Percentiles rank a stretch among this genome's conserved stretches.
phyloP scores from a whole-genome alignment of 2,888 invertebrate genomes.

The Muschampia plurimacula region DNA sequence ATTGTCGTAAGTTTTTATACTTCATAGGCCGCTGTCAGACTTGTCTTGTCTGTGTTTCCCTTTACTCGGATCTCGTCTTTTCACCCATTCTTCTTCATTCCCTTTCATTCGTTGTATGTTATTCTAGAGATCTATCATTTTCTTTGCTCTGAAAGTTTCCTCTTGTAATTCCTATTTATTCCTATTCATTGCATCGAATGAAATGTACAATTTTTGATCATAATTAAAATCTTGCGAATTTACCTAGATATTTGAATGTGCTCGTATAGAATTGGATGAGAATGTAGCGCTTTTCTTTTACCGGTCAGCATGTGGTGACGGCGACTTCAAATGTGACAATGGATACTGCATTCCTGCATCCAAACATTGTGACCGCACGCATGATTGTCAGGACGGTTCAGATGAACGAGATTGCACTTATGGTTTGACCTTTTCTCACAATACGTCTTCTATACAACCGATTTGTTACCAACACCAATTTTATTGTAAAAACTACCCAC shows the following conservation, averaged over 20 bases:
- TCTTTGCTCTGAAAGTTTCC: constrained; percentile 15
- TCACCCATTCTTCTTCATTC: constrained; percentile 30
- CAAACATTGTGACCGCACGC: constrained; percentile 83
- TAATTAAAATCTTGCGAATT: not conserved
- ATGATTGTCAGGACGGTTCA: constrained; percentile 86
- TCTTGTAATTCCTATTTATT: constrained; percentile 19
- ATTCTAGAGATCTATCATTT: constrained; percentile 21
- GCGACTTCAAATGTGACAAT: constrained; percentile 87
- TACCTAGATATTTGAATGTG: not conserved
- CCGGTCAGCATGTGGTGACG: constrained; percentile 82
- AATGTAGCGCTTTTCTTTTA: constrained; percentile 75
- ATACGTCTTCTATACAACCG: constrained; percentile 43
- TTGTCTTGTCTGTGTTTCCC: constrained; percentile 23
- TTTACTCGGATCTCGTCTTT: constrained; percentile 22
- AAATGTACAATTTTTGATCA: constrained; percentile 15
- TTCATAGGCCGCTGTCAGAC: constrained; percentile 1
- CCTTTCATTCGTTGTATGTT: constrained; percentile 18
- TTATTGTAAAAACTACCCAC: not conserved
- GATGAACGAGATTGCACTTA: constrained; percentile 85
- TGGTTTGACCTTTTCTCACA: constrained; percentile 74
- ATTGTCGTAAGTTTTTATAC: constrained; percentile 89
- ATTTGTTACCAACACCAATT: not conserved
- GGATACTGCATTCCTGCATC: constrained; percentile 87
- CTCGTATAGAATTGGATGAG: constrained; percentile 39
- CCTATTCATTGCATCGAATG: constrained; percentile 24